A percentile compares a stretch with the other conserved stretches of the same genome.
These are phyloP conservation scores for Pygocentrus nattereri DNA, from an alignment of 2,797 vertebrate species.

Conservation along the genomic window DNA sequence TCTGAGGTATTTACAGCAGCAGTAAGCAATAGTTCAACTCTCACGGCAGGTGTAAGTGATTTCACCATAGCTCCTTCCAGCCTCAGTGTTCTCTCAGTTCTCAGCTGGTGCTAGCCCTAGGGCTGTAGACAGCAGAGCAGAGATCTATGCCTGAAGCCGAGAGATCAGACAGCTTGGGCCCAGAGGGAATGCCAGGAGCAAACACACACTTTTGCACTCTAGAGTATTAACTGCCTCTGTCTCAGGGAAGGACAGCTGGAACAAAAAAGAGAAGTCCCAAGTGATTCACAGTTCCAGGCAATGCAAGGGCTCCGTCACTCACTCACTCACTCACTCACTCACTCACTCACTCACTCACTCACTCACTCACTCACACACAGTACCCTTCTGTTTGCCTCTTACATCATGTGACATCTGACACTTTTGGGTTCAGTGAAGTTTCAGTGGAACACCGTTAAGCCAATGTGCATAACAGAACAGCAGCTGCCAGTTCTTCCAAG, in stretches of 20 bases:
- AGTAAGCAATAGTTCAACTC: no score
- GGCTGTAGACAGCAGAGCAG: conserved; percentile 28
- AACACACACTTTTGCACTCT: conserved; percentile 16
- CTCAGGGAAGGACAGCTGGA: conserved; percentile 6
- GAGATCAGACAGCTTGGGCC: conserved; percentile 28
- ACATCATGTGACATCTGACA: neutral
- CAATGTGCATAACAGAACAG: neutral
- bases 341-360: neutral
- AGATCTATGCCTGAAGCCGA: conserved; percentile 39
- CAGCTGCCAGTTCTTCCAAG: neutral
- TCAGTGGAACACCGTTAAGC: neutral
- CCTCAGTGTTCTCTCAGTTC: neutral
- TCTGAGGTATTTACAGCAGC: no score
- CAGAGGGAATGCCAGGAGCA: conserved; percentile 24
- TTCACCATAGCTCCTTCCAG: neutral
- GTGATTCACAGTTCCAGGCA: conserved; percentile 12
- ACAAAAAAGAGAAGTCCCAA: conserved; percentile 15
- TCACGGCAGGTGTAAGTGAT: neutral
- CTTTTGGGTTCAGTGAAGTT: conserved; percentile 3
- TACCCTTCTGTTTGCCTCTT: neutral
- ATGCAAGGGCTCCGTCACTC: neutral
- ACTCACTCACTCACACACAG: neutral
- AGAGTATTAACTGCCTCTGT: conserved; percentile 31
- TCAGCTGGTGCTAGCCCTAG: conserved; percentile 36
- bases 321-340: neutral